These are phyloP conservation scores for Tokudaia muenninki DNA, from an alignment of 2,797 vertebrate genomes.

Conservation along the genomic window DNA sequence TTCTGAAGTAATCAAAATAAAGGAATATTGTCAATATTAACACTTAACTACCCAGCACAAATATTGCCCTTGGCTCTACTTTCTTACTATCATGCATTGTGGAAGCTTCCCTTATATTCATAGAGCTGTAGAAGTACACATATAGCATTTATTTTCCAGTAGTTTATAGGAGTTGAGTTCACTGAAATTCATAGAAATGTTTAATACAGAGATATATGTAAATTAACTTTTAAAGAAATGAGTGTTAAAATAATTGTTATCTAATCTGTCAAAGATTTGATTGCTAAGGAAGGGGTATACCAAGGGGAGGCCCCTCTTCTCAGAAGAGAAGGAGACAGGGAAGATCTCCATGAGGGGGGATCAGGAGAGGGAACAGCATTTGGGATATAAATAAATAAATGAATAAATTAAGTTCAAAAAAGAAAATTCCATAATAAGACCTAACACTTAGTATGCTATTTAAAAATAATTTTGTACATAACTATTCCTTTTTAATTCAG, in stretches of 20 bases:
- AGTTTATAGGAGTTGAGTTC: neutral
- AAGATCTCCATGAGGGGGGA: neutral
- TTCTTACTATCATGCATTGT: neutral
- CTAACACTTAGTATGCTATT: neutral
- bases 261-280: neutral
- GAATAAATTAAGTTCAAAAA: neutral
- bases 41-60: neutral
- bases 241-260: neutral
- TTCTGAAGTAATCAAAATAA: conserved; percentile 13
- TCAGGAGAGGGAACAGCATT: neutral
- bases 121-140: neutral
- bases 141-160: neutral
- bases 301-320: neutral
- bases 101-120: neutral
- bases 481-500: neutral
- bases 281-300: neutral
- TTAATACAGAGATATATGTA: neutral
- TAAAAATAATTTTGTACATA: neutral
- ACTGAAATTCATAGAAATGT: neutral
- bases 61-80: neutral
- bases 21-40: neutral
- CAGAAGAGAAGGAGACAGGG: neutral
- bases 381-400: neutral
- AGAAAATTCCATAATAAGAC: neutral
- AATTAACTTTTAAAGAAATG: neutral